Evolutionary conservation across 2,797 vertebrate species (phyloP).

Genomic region (Labeo calbasu): DNA sequence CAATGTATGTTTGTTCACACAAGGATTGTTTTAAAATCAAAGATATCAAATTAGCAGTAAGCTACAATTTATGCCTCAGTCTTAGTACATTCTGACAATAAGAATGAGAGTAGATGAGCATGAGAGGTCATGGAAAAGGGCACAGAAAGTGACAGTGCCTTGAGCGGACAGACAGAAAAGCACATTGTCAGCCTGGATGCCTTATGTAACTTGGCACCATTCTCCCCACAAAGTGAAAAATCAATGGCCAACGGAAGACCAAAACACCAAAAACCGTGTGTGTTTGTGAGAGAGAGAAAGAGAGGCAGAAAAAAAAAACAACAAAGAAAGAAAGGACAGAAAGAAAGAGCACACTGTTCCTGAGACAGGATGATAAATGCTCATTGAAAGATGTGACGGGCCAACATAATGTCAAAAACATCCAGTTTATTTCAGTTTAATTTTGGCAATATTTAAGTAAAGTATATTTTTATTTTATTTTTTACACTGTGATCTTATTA

Average conservation of each 20-base stretch:
- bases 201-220: slow-evolving; percentile 59
- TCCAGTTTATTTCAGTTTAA: background rate
- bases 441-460: background rate
- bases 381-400: background rate
- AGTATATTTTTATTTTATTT: background rate
- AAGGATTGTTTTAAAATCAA: background rate
- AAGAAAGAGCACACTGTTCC: slow-evolving; percentile 57
- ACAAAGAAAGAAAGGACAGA: slow-evolving; percentile 16
- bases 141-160: slow-evolving; percentile 48
- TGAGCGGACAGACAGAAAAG: slow-evolving; percentile 55
- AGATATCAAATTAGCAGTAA: background rate
- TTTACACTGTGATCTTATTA: background rate
- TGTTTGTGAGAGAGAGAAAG: background rate
- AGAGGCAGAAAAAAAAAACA: slow-evolving; percentile 2
- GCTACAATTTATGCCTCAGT: background rate
- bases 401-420: background rate
- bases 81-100: slow-evolving; percentile 9
- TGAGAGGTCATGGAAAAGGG: slow-evolving; percentile 26
- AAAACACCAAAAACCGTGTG: slow-evolving; percentile 3
- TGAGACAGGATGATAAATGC: background rate
- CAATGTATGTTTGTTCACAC: background rate
- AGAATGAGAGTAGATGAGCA: slow-evolving; percentile 17
- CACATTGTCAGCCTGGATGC: slow-evolving; percentile 53
- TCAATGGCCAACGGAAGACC: slow-evolving; percentile 37
- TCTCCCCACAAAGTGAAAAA: slow-evolving; percentile 43